Evolutionary conservation across 2,797 vertebrate species (phyloP), one percentile per base, ranked within the genome.

Genomic region (Telmatherina bonti): DNA sequence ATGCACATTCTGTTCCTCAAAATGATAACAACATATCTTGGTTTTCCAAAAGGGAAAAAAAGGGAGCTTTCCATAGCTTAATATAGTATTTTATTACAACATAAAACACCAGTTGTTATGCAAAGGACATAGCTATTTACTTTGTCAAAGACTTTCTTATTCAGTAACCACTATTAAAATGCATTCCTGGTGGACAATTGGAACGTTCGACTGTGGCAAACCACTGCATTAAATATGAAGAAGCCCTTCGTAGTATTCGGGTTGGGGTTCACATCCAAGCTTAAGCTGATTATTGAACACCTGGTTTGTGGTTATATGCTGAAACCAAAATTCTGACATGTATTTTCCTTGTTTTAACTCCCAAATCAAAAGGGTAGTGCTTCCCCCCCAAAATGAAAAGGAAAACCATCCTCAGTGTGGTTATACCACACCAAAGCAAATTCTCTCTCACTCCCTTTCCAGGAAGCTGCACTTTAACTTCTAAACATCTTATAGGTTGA

Each of bases 381-480:
- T 76, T 60, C n/a, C 9, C 33, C 33, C 36, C 12, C 38, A 54
- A 56, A 51, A 61, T 26, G 13, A 71, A 62, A 61, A 26, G 38
- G 67, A 18, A 5, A 18, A 2, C 8, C 53, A 67, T 62, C 18
- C 38, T 22, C 43, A 24, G 20, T 16, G 49, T 49, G 27, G 24
- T 43, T 56, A 33, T 36, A 63, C 38, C 26, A 41, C 30, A 55
- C 43, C 66, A 65, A 70, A 56, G 70, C 66, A 55, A 80, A 59
- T 35, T 59, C 56, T 63, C 76, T 66, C 58, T 58, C 7, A 43
- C 54, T 27, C 26, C 43, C 2, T 56, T 26, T 56, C 16, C 49
- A 22, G 35, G 47, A 76, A 71, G 78, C 72, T 72, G 65, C 64
- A 78, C 74, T 71, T 82, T 61, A 65, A 55, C 76, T 79, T 74